Evolutionary conservation across 2,113 vertebrate genomes (phyloP).

Genomic region (Pipa parva): DNA sequence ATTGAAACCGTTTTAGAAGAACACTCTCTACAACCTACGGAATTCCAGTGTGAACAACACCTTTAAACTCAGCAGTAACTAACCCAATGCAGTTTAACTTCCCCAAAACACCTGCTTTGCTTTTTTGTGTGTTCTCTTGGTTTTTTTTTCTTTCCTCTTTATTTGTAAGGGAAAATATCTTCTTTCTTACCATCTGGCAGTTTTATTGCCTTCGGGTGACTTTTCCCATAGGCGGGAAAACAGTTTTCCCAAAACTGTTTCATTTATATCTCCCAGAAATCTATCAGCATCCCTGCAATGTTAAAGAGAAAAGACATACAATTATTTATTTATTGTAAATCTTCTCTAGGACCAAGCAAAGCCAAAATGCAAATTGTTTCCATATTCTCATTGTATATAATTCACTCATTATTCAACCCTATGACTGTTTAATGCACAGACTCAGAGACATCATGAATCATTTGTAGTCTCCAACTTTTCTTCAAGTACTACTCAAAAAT

Average conservation of each 20-base stretch:
- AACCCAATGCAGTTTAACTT: conserved; percentile 22
- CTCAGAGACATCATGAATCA: too few species aligned
- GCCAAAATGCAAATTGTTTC: conserved; percentile 28
- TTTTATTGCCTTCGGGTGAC: conserved; percentile 25
- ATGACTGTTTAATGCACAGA: too few species aligned
- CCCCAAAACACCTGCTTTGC: conserved; percentile 22
- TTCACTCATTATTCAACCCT: too few species aligned
- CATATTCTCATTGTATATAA: neutral
- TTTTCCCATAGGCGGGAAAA: conserved; percentile 14
- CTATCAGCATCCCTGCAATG: conserved; percentile 22
- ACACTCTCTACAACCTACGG: too few species aligned
- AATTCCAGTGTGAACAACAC: too few species aligned
- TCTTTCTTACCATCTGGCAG: conserved; percentile 30
- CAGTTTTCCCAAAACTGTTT: conserved; percentile 23
- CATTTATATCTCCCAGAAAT: conserved; percentile 34
- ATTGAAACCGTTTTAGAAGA: too few species aligned
- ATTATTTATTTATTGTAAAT: conserved; percentile 33
- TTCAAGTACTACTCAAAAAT: too few species aligned
- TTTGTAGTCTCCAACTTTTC: too few species aligned
- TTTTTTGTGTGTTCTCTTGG: too few species aligned
- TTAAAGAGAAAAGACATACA: conserved; percentile 4
- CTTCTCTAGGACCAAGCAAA: conserved; percentile 9
- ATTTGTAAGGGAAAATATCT: conserved; percentile 28
- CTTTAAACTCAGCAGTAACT: too few species aligned
- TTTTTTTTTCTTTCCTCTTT: conserved; percentile 1